phyloP scores from a whole-genome alignment of 2,888 invertebrate genomes.

The Andrena trimmerana region DNA sequence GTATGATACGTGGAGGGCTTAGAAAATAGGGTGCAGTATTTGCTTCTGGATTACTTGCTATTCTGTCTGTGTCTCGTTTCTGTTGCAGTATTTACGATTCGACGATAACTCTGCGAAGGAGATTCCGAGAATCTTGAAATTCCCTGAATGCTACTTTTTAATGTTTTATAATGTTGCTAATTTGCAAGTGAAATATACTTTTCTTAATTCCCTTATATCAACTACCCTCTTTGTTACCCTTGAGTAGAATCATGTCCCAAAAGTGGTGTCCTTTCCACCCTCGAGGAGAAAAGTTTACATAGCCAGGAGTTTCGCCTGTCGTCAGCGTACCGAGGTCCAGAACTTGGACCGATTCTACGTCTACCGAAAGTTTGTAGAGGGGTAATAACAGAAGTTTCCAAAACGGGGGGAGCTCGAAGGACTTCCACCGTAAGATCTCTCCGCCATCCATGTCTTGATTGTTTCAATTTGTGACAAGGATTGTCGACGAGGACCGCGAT shows the following conservation, averaged over 20 bases:
- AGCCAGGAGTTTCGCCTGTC: background rate
- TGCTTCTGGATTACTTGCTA: background rate
- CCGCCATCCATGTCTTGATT: background rate
- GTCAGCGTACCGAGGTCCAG: background rate
- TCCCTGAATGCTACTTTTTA: background rate
- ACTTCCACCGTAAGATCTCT: background rate
- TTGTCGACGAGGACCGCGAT: background rate
- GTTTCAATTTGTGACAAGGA: background rate
- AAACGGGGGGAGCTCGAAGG: background rate
- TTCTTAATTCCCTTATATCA: background rate
- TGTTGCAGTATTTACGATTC: background rate
- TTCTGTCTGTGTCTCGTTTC: background rate
- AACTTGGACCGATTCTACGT: constrained; percentile 2
- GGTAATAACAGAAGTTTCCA: background rate
- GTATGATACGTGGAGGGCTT: background rate
- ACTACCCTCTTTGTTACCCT: background rate
- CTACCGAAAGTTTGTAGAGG: background rate
- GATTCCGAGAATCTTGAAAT: background rate
- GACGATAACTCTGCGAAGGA: background rate
- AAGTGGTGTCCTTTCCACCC: background rate
- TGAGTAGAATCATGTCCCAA: background rate
- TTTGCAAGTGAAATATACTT: background rate
- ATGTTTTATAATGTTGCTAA: background rate
- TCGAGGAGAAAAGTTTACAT: constrained; percentile 4
- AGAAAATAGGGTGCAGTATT: background rate